Evolutionary conservation across 2,888 invertebrate species (phyloP), one percentile per base, ranked within the genome.

Genomic region (Cerastoderma edule): DNA sequence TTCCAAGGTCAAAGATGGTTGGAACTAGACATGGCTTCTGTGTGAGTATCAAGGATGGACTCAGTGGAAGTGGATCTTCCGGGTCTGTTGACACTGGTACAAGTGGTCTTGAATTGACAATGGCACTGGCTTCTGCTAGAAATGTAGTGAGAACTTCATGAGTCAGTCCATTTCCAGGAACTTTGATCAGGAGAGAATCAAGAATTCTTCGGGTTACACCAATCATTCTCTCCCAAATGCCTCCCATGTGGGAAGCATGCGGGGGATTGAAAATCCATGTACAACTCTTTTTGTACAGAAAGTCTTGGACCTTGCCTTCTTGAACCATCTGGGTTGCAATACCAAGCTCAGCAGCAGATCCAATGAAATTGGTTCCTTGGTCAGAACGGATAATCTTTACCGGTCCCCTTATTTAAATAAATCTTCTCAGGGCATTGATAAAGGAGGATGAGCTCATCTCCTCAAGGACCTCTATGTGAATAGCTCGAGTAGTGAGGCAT

Each of bases 381-480:
- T 72, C 72, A 44, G 71, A 71, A 10, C 44, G 2, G 32, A 71
- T n/a, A 10, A 30, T 8, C 50, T 65, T 71, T 10, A 56, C 75
- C 13, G 46, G 46, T 5, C 66, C 57, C 3, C 57, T n/a, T 22
- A 72, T 72, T 2, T 71, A 2, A 5, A 56, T 46, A 32, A 75
- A 71, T 8, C 70, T 19, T 16, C 27, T 54, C 13, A 74, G 56
- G 5, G 65, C 64, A 46, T 70, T 74, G 54, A 74, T 75, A 57
- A 83, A 83, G 0, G 66, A 24, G 1, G 35, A 33, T 24, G 75
- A 57, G 54, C 68, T 73, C 68, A 82, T 50, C 5, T 77, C 75
- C 46, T 78, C 75, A 5, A 77, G 46, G 2, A 83, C 56, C 54
- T 83, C 82, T 16, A 80, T 72, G 67, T 83, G 83, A 1, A 80